phyloP scores from a whole-genome alignment of 35 echinoderm and acorn worm genomes.

The Apostichopus japonicus region DNA sequence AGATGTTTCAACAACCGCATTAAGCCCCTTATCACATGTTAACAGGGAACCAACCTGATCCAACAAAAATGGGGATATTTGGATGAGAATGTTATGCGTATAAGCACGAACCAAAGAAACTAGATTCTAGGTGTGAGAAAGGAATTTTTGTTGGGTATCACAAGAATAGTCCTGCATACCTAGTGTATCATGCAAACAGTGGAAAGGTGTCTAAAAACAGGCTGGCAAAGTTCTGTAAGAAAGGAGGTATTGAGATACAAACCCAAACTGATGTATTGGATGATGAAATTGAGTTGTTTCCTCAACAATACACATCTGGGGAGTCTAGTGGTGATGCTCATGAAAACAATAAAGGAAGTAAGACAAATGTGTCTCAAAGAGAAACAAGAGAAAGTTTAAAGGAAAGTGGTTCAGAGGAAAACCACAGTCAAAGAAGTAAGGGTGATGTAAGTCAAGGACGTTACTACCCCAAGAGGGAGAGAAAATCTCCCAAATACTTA shows the following conservation, averaged over 20 bases:
- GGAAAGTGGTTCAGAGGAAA: too few relatives aligned
- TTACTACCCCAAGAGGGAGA: too few relatives aligned
- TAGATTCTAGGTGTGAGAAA: conserved; percentile 48
- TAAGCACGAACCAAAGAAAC: not conserved
- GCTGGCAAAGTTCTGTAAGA: conserved; percentile 4
- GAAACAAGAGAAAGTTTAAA: too few relatives aligned
- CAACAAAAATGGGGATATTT: conserved; percentile 5
- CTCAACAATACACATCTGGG: too few relatives aligned
- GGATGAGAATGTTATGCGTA: not conserved
- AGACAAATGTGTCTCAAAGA: too few relatives aligned
- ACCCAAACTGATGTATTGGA: not conserved
- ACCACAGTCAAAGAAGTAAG: too few relatives aligned
- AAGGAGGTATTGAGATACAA: not conserved
- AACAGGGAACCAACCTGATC: conserved; percentile 3
- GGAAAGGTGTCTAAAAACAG: not conserved
- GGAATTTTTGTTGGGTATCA: conserved; percentile 54
- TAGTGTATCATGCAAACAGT: conserved; percentile 41
- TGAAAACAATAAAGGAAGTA: too few relatives aligned
- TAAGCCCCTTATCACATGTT: not conserved
- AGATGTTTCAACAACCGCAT: conserved; percentile 34
- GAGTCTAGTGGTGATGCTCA: too few relatives aligned
- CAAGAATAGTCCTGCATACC: too few relatives aligned
- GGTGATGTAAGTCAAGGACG: too few relatives aligned
- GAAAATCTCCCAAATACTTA: too few relatives aligned
- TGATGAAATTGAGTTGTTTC: too few relatives aligned